Conservation (phyloP, 2,888 invertebrate species). For the Macroteleia sp. region DNA sequence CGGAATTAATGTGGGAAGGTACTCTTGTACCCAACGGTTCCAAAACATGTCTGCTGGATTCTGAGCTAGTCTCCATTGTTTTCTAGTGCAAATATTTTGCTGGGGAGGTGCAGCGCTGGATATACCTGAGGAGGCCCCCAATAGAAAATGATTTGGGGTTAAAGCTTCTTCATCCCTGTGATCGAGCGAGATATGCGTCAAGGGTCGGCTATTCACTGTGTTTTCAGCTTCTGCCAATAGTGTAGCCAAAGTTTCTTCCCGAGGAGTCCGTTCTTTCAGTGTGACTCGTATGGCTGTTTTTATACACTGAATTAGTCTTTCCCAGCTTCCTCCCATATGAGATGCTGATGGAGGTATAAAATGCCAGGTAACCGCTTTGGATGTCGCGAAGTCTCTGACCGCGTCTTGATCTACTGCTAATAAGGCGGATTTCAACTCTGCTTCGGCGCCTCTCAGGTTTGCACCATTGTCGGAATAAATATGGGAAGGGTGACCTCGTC, state of each 20-base stretch:
- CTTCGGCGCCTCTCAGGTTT: not conserved
- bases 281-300: not conserved
- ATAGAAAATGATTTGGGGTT: slow-evolving; percentile 73
- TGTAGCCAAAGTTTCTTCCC: not conserved
- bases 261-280: not conserved
- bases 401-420: not conserved
- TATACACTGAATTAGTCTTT: not conserved
- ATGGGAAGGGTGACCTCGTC: not conserved
- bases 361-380: not conserved
- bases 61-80: not conserved
- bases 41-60: slow-evolving; percentile 12
- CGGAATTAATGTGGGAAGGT: not conserved
- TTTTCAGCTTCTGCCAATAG: not conserved
- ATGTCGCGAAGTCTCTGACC: not conserved
- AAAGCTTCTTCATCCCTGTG: slow-evolving; percentile 67
- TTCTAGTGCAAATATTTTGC: not conserved
- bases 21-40: not conserved
- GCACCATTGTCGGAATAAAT: not conserved
- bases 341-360: no score
- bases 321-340: no score
- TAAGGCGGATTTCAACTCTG: not conserved
- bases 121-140: slow-evolving; percentile 7
- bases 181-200: slow-evolving; percentile 67
- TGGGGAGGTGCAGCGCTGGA: no score
- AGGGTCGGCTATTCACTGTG: slow-evolving; percentile 52